Evolutionary conservation across 2,797 vertebrate species (phyloP).

Genomic region (Poecile montanus): DNA sequence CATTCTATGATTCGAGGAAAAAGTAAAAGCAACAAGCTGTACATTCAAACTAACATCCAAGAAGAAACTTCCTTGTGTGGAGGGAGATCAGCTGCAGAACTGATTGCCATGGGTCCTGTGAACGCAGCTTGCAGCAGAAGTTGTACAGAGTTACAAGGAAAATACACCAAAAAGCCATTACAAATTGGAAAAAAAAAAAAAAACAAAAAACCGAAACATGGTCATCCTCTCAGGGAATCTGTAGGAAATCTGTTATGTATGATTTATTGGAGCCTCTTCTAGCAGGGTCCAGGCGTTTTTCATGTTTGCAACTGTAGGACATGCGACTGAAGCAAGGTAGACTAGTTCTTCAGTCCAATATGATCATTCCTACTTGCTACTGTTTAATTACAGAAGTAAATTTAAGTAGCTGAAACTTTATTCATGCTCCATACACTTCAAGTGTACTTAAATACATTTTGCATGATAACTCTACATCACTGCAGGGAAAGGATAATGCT

Average conservation of each 20-base stretch:
- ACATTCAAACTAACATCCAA: neutral
- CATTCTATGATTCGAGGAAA: neutral
- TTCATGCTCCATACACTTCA: neutral
- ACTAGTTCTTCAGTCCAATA: neutral
- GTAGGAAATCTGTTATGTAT: neutral
- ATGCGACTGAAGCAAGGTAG: neutral
- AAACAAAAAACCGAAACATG: neutral
- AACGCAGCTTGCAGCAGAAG: neutral
- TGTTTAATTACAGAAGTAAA: neutral
- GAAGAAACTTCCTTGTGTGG: neutral
- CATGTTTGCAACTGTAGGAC: neutral
- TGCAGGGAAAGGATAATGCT: neutral
- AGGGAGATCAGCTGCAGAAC: neutral
- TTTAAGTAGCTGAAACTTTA: neutral
- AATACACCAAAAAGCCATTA: neutral
- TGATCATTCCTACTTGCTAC: neutral
- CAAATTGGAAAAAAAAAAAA: neutral
- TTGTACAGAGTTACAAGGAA: neutral
- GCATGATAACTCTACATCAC: neutral
- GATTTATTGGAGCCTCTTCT: neutral
- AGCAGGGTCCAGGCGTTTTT: neutral
- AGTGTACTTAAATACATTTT: neutral
- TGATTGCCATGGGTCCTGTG: neutral
- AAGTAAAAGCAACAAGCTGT: neutral
- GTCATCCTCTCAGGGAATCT: neutral